phyloP scores from a whole-genome alignment of 2,888 invertebrate species.

The Notocelia uddmanniana region DNA sequence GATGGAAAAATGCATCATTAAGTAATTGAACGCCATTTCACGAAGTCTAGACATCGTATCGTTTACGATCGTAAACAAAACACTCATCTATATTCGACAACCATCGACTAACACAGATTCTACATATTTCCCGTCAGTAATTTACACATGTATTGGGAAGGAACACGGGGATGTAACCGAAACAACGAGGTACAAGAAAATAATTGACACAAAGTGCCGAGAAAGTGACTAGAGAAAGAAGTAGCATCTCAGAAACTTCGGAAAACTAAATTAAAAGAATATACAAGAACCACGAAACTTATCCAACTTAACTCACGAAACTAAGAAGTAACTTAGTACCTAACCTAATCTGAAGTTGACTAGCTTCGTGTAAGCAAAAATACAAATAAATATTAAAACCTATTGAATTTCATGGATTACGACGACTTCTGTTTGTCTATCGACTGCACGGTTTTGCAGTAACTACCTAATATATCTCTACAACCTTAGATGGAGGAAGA shows the following conservation, averaged over 20 bases:
- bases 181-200: conserved; percentile 50
- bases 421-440: conserved; percentile 11
- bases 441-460: not conserved
- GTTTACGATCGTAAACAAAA: conserved; percentile 52
- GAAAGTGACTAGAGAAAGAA: conserved; percentile 75
- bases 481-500: conserved; percentile 12
- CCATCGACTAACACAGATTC: conserved; percentile 71
- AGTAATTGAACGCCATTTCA: conserved; percentile 46
- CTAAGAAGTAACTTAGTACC: conserved; percentile 65
- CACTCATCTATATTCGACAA: conserved; percentile 69
- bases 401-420: conserved; percentile 66
- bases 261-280: conserved; percentile 66
- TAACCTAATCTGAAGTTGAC: conserved; percentile 78
- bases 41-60: conserved; percentile 31
- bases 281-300: conserved; percentile 63
- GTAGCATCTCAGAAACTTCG: conserved; percentile 60
- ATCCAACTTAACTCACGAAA: conserved; percentile 64
- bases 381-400: conserved; percentile 67
- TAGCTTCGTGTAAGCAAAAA: conserved; percentile 73
- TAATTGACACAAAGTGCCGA: conserved; percentile 63
- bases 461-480: not conserved
- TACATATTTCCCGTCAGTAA: conserved; percentile 56
- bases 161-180: conserved; percentile 39
- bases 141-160: conserved; percentile 29
- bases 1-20: conserved; percentile 49